Base-by-base conservation (phyloP, 2,888 invertebrate genomes). In the Cosmopolites sordidus region DNA sequence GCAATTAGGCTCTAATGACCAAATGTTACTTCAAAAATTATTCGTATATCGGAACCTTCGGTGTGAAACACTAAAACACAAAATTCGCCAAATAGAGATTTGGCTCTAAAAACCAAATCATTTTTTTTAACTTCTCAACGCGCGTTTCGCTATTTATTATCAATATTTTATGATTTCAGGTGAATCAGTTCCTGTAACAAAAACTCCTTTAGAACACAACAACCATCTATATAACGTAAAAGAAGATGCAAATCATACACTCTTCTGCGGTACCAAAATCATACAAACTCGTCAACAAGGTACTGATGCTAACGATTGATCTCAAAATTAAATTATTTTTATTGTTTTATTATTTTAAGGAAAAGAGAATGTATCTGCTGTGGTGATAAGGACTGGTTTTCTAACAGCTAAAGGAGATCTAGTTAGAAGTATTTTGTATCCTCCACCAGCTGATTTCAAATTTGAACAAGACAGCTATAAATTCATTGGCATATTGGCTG, bases 391-490 rank as follows among this genome's bases (percentile, higher is more conserved):
- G 51, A 91, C 92, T 0, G 91, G 96, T 0, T 96, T 92, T 76
- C 83, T 85, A 64, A 97, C 97, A 0, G 87, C 91, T 54, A 99
- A 99, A 72, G 91, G 89, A 0, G 69, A 72, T 59, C 75, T 97
- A 4, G 92, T 97, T 1, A 82, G 95, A 15, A 92, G 95, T 18
- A 97, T 97, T 60, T 78, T 97, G 64, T 96, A 92, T 73, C 97
- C 97, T 0, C 92, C 93, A 30, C 96, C 96, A 0, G 90, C 94
- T 0, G 96, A 95, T 73, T 96, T 95, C 77, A 93, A 94, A 74
- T 96, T 97, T 71, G 93, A 96, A 69, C 83, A 87, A 41, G 96
- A 97, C 72, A 92, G 94, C 0, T 92, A 92, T 75, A 90, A 89
- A 71, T 95, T 93, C 71, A 89, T 96, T 48, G 80, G 83, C 53